Conservation (phyloP, 1,140 invertebrate genomes). For the Hirudo medicinalis region DNA sequence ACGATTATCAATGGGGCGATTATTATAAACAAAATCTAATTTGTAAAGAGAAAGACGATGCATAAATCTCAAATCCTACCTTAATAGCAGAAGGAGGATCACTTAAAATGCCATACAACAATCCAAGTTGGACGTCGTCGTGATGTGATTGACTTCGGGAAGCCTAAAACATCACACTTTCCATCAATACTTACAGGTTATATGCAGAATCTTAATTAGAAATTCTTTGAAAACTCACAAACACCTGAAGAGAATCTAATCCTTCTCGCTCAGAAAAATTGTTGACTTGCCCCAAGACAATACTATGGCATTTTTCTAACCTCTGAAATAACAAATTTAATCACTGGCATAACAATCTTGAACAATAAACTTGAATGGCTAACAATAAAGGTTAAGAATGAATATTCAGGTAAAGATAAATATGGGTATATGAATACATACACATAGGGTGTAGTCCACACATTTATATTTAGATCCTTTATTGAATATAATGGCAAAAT, state of each 20-base stretch:
- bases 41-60: not conserved
- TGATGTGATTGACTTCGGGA: slow-evolving; percentile 77
- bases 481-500: too few relatives aligned
- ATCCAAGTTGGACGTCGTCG: slow-evolving; percentile 72
- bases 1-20: not conserved
- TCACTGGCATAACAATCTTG: not conserved
- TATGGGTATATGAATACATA: too few relatives aligned
- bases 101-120: slow-evolving; percentile 73
- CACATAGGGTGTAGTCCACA: too few relatives aligned
- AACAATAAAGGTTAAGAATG: not conserved
- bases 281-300: slow-evolving; percentile 58
- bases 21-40: slow-evolving; percentile 5
- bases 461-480: too few relatives aligned
- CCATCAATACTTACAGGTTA: not conserved
- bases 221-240: slow-evolving; percentile 43
- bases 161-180: slow-evolving; percentile 30
- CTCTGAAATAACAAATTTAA: slow-evolving; percentile 53
- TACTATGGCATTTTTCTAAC: slow-evolving; percentile 66
- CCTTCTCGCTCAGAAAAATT: slow-evolving; percentile 82
- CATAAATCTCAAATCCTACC: slow-evolving; percentile 35
- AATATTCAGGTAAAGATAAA: too few relatives aligned
- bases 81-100: slow-evolving; percentile 67
- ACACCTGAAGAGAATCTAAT: slow-evolving; percentile 74
- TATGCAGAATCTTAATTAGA: not conserved
- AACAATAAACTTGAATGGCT: not conserved